Percentiles rank a stretch among this genome's conserved stretches.
phyloP scores from a whole-genome alignment of 2,797 vertebrate genomes.

The Myotis daubentonii region DNA sequence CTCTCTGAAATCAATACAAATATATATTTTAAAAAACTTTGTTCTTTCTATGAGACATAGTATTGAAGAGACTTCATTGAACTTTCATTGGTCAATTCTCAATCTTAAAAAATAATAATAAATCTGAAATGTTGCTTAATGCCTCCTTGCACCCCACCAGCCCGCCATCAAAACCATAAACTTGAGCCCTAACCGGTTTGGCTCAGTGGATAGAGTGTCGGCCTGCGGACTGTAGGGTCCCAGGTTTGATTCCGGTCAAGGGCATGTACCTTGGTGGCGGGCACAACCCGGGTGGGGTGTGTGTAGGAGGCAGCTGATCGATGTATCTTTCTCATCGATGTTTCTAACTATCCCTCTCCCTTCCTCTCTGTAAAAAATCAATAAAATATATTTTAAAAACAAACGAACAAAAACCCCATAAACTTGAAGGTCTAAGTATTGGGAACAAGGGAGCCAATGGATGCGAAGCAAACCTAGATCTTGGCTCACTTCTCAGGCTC shows the following conservation, averaged over 20 bases:
- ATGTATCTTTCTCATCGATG: no score
- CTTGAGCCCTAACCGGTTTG: neutral
- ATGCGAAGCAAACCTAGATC: neutral
- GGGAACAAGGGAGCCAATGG: neutral
- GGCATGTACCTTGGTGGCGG: no score
- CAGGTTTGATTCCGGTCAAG: no score
- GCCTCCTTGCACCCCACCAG: no score
- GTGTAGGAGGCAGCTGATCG: no score
- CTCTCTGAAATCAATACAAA: no score
- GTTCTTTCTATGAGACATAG: neutral
- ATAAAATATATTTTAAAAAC: no score
- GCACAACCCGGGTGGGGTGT: no score
- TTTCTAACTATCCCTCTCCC: no score
- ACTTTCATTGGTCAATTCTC: neutral
- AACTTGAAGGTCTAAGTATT: neutral
- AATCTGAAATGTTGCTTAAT: neutral
- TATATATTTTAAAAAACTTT: neutral
- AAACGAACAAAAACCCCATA: neutral
- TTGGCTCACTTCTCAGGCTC: neutral
- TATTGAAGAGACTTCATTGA: neutral
- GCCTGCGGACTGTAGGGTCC: no score
- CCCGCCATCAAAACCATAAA: neutral
- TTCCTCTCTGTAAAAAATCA: no score
- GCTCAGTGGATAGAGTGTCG: no score
- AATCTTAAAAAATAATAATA: neutral